Evolutionary conservation across 1,140 invertebrate genomes (phyloP).

Genomic region (Drosophila kurseongensis): DNA sequence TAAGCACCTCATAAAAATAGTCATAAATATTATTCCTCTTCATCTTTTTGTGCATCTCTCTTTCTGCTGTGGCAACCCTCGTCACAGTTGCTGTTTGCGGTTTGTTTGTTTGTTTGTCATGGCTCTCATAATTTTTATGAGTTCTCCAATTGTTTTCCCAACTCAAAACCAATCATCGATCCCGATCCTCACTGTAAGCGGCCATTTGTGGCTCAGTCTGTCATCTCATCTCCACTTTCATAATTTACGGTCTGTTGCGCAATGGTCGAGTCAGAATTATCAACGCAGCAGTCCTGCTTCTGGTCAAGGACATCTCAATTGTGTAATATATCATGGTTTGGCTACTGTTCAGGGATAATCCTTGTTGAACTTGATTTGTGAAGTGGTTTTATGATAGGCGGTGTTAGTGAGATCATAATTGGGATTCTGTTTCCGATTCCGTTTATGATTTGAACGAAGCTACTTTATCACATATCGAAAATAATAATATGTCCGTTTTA

Average conservation of each 20-base stretch:
- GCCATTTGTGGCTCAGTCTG: conserved; percentile 63
- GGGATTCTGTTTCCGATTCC: too few species aligned
- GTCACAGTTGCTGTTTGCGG: conserved; percentile 63
- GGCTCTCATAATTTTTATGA: conserved; percentile 80
- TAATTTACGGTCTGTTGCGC: conserved; percentile 68
- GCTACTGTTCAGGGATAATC: conserved; percentile 37
- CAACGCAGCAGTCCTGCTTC: conserved; percentile 17
- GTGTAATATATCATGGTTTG: conserved; percentile 32
- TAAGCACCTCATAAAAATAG: conserved; percentile 85
- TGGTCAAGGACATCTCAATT: conserved; percentile 55
- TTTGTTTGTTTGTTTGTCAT: conserved; percentile 54
- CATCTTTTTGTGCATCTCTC: conserved; percentile 50
- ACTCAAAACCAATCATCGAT: conserved; percentile 53
- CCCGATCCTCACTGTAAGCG: conserved; percentile 57
- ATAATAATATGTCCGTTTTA: too few species aligned
- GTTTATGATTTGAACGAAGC: too few species aligned
- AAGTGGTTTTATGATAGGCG: background rate
- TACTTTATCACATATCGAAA: too few species aligned
- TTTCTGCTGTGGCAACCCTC: conserved; percentile 53
- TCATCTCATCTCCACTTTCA: conserved; percentile 17
- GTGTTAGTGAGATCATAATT: too few species aligned
- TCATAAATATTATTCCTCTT: conserved; percentile 83
- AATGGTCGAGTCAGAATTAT: conserved; percentile 34
- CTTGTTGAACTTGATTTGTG: background rate
- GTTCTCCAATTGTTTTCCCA: conserved; percentile 74